A percentile compares a stretch with the other conserved stretches of the same genome.
These are phyloP conservation scores for Pangasianodon gigas DNA, from an alignment of 2,113 vertebrate species.

Conservation along the genomic window DNA sequence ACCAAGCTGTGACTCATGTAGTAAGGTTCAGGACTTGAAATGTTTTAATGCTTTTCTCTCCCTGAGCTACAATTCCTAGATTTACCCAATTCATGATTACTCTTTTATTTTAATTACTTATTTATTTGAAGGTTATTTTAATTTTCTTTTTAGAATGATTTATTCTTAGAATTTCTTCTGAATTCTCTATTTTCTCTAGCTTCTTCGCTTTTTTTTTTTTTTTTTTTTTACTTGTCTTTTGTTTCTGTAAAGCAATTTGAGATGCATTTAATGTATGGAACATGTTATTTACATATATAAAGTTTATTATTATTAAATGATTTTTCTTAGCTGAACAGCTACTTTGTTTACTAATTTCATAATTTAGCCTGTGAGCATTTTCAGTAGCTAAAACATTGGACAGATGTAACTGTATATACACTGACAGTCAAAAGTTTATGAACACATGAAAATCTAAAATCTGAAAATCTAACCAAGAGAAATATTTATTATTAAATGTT, in stretches of 20 bases:
- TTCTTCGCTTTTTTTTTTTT: neutral
- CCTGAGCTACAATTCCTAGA: neutral
- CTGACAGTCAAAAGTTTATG: neutral
- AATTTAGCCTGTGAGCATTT: neutral
- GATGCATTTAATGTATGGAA: neutral
- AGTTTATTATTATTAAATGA: neutral
- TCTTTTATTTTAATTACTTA: neutral
- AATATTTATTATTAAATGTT: neutral
- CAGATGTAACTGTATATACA: neutral
- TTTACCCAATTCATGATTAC: neutral
- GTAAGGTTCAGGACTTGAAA: neutral
- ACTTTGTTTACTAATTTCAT: neutral
- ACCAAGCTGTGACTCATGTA: slow-evolving; percentile 4
- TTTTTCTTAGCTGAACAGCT: no score
- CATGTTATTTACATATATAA: neutral
- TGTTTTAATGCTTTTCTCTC: neutral
- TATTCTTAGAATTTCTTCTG: neutral
- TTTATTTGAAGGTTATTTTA: neutral
- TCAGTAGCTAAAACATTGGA: neutral
- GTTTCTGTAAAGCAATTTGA: neutral
- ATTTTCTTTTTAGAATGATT: neutral
- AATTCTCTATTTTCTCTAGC: neutral
- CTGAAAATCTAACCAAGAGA: neutral
- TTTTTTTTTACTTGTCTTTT: neutral
- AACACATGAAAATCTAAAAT: neutral